Evolutionary conservation across 92 coral and sea anemone genomes (phyloP).

Genomic region (Heliopora coerulea): DNA sequence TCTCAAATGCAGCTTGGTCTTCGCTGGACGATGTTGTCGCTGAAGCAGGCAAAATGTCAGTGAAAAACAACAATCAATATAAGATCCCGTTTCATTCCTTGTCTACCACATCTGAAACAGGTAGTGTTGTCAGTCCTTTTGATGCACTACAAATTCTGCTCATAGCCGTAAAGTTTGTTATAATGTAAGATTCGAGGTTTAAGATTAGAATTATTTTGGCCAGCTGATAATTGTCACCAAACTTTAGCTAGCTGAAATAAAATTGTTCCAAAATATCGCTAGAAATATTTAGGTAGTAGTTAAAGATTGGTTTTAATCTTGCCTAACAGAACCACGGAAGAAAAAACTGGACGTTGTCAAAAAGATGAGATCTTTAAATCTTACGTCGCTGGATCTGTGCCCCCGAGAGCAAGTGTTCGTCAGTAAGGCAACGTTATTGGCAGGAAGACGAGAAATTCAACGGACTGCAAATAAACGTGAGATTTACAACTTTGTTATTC

Average conservation of each 20-base stretch:
- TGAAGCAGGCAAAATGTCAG: slow-evolving; percentile 17
- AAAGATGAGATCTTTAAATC: slow-evolving; percentile 17
- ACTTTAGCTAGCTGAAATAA: no score
- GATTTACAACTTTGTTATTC: background rate
- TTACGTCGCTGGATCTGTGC: slow-evolving; percentile 30
- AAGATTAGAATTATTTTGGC: no score
- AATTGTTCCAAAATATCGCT: no score
- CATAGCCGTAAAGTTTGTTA: no score
- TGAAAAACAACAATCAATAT: background rate
- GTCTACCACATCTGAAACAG: background rate
- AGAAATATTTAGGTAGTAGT: no score
- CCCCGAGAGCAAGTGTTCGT: background rate
- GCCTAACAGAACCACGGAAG: background rate
- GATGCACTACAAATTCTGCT: no score
- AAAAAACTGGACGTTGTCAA: slow-evolving; percentile 28
- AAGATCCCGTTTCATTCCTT: background rate
- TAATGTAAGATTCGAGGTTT: no score
- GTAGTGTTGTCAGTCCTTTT: no score
- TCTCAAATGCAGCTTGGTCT: background rate
- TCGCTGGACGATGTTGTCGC: slow-evolving; percentile 20
- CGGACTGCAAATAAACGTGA: background rate
- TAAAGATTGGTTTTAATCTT: no score
- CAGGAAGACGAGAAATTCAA: background rate
- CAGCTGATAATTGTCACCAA: no score
- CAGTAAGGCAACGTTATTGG: slow-evolving; percentile 8